phyloP scores from a whole-genome alignment of 2,888 invertebrate genomes.

The Phortica okadai region DNA sequence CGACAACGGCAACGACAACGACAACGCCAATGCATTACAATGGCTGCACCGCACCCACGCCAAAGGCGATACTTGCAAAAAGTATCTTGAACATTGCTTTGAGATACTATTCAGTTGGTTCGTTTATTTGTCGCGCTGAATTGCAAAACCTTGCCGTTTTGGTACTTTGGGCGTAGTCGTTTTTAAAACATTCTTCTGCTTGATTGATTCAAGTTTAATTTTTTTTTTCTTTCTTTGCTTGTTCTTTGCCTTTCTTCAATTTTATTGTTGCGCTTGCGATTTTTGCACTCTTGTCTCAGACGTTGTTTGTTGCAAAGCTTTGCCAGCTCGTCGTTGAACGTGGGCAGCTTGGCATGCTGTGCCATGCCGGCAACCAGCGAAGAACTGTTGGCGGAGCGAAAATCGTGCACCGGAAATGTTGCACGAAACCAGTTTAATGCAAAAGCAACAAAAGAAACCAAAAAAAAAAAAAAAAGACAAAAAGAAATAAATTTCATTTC shows the following conservation, averaged over 20 bases:
- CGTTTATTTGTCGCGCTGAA: too few species aligned
- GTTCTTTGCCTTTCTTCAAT: neutral
- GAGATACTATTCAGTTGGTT: too few species aligned
- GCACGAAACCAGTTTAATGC: slow-evolving; percentile 17
- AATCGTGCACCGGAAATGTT: neutral
- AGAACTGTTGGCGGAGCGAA: too few species aligned
- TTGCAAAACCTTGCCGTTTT: neutral
- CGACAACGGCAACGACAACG: neutral
- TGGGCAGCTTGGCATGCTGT: slow-evolving; percentile 30
- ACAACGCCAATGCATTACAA: slow-evolving; percentile 30
- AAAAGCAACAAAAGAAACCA: neutral
- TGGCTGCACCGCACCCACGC: slow-evolving; percentile 44
- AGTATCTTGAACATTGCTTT: neutral
- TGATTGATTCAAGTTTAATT: slow-evolving; percentile 42
- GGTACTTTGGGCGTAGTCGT: slow-evolving; percentile 55
- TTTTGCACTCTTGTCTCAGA: neutral
- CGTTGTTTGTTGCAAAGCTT: neutral
- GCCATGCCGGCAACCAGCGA: slow-evolving; percentile 28
- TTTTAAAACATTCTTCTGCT: slow-evolving; percentile 38
- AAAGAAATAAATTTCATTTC: too few species aligned
- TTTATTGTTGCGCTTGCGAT: neutral
- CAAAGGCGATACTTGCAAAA: slow-evolving; percentile 26
- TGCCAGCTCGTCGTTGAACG: slow-evolving; percentile 34
- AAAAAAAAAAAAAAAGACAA: too few species aligned
- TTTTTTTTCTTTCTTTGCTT: neutral